Evolutionary conservation across 2,113 vertebrate genomes (phyloP), one percentile per base, ranked within the genome.

Genomic region (Prionailurus viverrinus): DNA sequence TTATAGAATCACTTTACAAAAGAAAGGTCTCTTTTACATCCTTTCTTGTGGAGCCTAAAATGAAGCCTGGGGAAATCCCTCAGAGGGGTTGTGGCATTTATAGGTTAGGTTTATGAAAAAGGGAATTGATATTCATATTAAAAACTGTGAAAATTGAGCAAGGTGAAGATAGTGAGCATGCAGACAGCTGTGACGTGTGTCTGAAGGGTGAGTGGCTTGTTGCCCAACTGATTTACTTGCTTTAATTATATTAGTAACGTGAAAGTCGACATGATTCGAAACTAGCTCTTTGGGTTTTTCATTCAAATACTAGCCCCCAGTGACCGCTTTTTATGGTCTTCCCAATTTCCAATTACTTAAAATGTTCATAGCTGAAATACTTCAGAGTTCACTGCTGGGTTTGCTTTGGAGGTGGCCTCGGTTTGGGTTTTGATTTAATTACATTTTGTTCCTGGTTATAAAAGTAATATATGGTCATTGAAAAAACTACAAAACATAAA

Each of bases 1-100:
- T 98, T 99, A 98, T 98, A 98, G 98, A 98, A 98, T 98, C 98
- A 97, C 98, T 99, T 99, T 98, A 98, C 98, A 98, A 98, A 99
- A 99, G 98, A 99, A 99, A 98, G 98, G 98, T 98, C 98, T 98
- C 97, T 98, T 98, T 99, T 98, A 98, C 98, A 98, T 98, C 98
- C 97, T 98, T 98, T 99, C 98, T 98, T 98, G 97, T 98, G 98
- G 97, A 98, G 97, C 98, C 98, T 98, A 98, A 99, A 99, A 98
- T 98, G 98, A 99, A 99, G 97, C 96, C 97, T 97, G 88, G 96
- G 96, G 97, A 98, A 98, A 98, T 92, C 98, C 98, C 98, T 98
- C 89, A 82, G 97, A 97, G 90, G 97, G 97, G 89, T 91, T 96
- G 89, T 98, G 98, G 98, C 98, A 98, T 98, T 99, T 99, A 98